Evolutionary conservation across 2,113 vertebrate species (phyloP).

Genomic region (Actenoides hombroni): DNA sequence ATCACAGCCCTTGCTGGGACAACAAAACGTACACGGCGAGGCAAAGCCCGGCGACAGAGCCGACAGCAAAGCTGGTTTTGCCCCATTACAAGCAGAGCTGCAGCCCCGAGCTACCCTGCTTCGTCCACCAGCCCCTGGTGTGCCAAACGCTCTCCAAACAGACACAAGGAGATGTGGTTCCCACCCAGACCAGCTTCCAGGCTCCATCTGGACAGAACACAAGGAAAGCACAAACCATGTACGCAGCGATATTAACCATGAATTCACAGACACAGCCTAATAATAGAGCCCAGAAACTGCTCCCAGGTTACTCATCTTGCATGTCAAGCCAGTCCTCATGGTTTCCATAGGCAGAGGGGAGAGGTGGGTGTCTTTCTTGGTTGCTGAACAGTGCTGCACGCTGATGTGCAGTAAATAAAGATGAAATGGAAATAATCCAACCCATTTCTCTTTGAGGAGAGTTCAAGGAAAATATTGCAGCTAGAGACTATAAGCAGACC

Average conservation of each 20-base stretch:
- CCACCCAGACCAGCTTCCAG: conserved; percentile 33
- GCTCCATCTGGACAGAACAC: conserved; percentile 9
- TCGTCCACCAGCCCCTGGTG: neutral
- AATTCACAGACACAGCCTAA: neutral
- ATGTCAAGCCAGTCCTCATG: neutral
- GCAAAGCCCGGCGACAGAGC: neutral
- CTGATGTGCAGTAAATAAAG: conserved; percentile 56
- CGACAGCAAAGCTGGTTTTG: neutral
- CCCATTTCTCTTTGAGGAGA: conserved; percentile 48
- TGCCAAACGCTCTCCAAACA: neutral
- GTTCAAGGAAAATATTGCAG: conserved; percentile 67
- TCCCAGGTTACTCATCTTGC: conserved; percentile 33
- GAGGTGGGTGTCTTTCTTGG: conserved; percentile 41
- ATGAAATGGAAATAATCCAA: conserved; percentile 64
- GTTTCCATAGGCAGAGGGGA: conserved; percentile 23
- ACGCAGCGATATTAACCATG: neutral
- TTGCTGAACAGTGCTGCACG: conserved; percentile 23
- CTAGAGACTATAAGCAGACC: conserved; percentile 54
- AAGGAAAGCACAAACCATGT: neutral
- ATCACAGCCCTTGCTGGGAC: neutral
- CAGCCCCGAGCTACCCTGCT: neutral
- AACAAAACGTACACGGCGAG: neutral
- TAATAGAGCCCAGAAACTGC: conserved; percentile 21
- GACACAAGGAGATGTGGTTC: neutral
- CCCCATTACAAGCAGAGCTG: neutral